Evolutionary conservation across 2,888 invertebrate species (phyloP).

Genomic region (Dicyrtomina minuta): DNA sequence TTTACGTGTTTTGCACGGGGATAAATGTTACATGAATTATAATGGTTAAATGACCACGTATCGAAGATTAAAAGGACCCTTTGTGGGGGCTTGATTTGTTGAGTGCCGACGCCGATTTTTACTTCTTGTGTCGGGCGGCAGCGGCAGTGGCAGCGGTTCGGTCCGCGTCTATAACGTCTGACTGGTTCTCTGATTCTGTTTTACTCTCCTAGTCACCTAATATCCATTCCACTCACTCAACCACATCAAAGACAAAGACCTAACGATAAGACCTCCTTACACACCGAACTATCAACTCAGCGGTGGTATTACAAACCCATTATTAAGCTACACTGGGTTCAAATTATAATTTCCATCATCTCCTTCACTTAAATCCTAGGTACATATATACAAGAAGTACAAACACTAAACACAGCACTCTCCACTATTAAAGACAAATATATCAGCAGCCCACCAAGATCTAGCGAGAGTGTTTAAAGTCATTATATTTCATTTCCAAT

Average conservation of each 20-base stretch:
- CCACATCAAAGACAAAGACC: slow-evolving; percentile 15
- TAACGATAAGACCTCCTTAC: slow-evolving; percentile 7
- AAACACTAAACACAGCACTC: no score
- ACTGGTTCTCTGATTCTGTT: no score
- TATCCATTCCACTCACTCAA: slow-evolving; percentile 18
- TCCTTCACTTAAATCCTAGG: no score
- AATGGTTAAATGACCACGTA: slow-evolving; percentile 25
- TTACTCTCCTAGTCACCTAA: no score
- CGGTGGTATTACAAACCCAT: background rate
- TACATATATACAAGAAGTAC: no score
- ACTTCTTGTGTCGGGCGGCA: background rate
- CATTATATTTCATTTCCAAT: no score
- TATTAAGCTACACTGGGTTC: slow-evolving; percentile 5
- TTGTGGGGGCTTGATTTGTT: slow-evolving; percentile 15
- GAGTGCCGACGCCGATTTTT: slow-evolving; percentile 19
- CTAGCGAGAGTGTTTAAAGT: no score
- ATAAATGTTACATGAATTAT: slow-evolving; percentile 15
- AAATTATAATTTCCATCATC: background rate
- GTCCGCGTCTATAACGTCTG: no score
- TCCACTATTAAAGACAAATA: no score
- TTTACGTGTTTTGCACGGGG: background rate
- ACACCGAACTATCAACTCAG: no score
- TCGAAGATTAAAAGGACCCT: slow-evolving; percentile 22
- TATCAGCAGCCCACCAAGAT: no score
- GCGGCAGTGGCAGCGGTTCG: no score